Base-by-base conservation (phyloP, 2,113 vertebrate species). In the Melanostigma gelatinosum region DNA sequence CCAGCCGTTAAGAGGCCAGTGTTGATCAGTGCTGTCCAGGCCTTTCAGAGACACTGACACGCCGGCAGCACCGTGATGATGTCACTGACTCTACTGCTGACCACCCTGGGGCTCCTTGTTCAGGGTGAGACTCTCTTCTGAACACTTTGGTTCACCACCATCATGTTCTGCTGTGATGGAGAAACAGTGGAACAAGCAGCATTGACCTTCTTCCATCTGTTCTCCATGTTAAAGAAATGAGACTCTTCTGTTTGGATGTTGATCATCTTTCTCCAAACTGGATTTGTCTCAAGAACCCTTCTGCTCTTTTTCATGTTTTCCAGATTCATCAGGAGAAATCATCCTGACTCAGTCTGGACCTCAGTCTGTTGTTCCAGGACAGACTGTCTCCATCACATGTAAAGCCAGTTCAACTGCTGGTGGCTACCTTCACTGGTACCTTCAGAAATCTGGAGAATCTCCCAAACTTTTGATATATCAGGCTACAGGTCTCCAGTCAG, bases 11-110 rank as follows among this genome's bases (percentile, higher is more conserved):
- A 57, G 69, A 72, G 69, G 15, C 18, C 48, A 69, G 67, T 54
- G 69, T 18, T 55, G 69, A 71, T 71, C 52, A 57, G 69, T 42
- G 11, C 52, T 57, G 69, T 71, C 52, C 69, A 72, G 69, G 36
- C n/a, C 69, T 55, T 70, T 72, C 69, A 72, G 52, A 29, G 52
- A 1, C 54, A 42, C 69, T 12, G 52, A 57, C 52, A 57, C 52
- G 15, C 69, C 9, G n/a, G 34, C 52, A 71, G 38, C 69, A 71
- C 36, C 7, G 42, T 58, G 52, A 42, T 42, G 69, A 72, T 42
- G 36, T 71, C 66, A 57, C 79, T 82, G 73, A 34, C 10, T 66
- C 61, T 77, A n/a, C 62, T 77, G 61, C 75, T 72, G 69, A 50
- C 27, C 24, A 24, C 24, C 24, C 24, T 24, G 24, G 24, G 24